These are phyloP conservation scores for Drosophila triauraria DNA, from an alignment of 1,140 invertebrate genomes.

Conservation along the genomic window DNA sequence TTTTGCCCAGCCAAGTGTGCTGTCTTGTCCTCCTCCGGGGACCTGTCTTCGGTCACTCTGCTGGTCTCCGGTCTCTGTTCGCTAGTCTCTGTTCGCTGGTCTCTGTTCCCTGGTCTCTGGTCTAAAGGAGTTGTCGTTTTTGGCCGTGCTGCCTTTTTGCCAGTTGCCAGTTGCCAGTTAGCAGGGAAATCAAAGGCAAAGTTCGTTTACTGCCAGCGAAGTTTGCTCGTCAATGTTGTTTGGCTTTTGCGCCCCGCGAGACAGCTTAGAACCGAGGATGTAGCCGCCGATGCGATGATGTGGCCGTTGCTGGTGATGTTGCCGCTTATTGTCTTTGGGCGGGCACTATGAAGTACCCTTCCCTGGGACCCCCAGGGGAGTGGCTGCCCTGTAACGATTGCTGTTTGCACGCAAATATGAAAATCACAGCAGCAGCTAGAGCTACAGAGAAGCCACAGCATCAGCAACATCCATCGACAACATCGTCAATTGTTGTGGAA, in stretches of 20 bases:
- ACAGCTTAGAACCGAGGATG: constrained; percentile 63
- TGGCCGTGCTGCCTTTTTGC: constrained; percentile 47
- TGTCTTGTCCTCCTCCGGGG: constrained; percentile 65
- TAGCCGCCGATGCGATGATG: constrained; percentile 23
- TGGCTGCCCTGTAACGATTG: constrained; percentile 45
- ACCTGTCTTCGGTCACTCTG: constrained; percentile 70
- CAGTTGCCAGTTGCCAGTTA: constrained; percentile 70
- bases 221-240: constrained; percentile 60
- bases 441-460: constrained; percentile 1
- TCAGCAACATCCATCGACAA: constrained; percentile 49
- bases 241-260: constrained; percentile 62
- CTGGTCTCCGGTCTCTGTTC: constrained; percentile 14
- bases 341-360: constrained; percentile 4
- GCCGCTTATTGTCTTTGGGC: constrained; percentile 53
- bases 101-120: constrained; percentile 5
- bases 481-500: constrained; percentile 58
- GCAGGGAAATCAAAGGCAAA: constrained; percentile 73
- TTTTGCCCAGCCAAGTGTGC: constrained; percentile 41
- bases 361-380: constrained; percentile 19
- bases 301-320: constrained; percentile 35
- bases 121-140: constrained; percentile 48
- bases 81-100: constrained; percentile 1
- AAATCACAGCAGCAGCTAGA: constrained; percentile 58
- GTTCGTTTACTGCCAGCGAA: constrained; percentile 71
- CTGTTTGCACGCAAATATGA: constrained; percentile 77